Conservation (phyloP, 1,140 invertebrate species). For the Drosophila kohkoa region DNA sequence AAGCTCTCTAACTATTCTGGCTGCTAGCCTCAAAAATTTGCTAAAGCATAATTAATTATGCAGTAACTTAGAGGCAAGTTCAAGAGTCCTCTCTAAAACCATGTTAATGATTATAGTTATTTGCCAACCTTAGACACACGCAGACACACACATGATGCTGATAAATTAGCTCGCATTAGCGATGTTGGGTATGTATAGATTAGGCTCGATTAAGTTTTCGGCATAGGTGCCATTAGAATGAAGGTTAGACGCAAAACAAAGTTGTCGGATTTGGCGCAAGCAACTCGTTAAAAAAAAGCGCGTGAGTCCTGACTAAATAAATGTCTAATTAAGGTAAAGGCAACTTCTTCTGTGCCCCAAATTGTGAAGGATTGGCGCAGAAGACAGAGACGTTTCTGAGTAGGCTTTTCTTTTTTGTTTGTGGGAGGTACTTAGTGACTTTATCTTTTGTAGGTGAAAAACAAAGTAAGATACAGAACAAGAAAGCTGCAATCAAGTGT, state of each 20-base stretch:
- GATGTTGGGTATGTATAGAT: constrained; percentile 51
- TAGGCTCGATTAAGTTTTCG: constrained; percentile 57
- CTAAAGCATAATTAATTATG: constrained; percentile 21
- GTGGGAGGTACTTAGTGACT: background rate
- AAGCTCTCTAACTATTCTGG: background rate
- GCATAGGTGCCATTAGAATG: constrained; percentile 47
- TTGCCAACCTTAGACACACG: background rate
- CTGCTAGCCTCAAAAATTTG: background rate
- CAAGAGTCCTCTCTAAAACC: background rate
- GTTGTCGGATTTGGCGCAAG: constrained; percentile 36
- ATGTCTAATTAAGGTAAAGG: constrained; percentile 68
- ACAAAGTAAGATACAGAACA: background rate
- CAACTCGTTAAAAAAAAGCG: constrained; percentile 64
- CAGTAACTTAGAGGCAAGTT: background rate
- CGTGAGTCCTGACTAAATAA: constrained; percentile 64
- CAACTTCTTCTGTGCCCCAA: constrained; percentile 42
- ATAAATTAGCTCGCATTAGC: constrained; percentile 60
- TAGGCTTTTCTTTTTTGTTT: background rate
- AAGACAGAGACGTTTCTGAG: background rate
- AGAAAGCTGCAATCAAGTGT: too few relatives aligned
- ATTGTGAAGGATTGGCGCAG: constrained; percentile 35
- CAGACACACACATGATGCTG: constrained; percentile 11
- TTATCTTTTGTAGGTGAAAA: constrained; percentile 6
- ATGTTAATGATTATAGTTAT: constrained; percentile 24
- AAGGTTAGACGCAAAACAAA: constrained; percentile 13